Evolutionary conservation across 2,888 invertebrate genomes (phyloP).

Genomic region (Noctua pronuba): DNA sequence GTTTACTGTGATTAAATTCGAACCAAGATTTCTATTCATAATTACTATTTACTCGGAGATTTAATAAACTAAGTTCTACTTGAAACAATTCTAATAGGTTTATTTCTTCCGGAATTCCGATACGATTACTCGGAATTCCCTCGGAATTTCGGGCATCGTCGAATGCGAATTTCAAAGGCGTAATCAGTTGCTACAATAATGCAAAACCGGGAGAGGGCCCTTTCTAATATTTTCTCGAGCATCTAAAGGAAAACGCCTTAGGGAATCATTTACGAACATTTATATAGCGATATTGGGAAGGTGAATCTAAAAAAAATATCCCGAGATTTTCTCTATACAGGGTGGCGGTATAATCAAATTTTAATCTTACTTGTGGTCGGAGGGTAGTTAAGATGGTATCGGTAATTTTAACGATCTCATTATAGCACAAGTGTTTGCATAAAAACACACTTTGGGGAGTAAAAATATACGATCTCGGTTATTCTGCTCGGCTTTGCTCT

Average conservation of each 20-base stretch:
- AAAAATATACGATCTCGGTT: constrained; percentile 20
- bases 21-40: constrained; percentile 11
- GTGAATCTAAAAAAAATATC: constrained; percentile 27
- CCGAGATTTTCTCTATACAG: constrained; percentile 12
- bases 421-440: constrained; percentile 47
- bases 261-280: constrained; percentile 55
- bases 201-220: constrained; percentile 34
- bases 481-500: constrained; percentile 7
- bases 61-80: constrained; percentile 30
- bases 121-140: constrained; percentile 28
- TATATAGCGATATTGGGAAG: constrained; percentile 37
- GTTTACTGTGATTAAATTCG: constrained; percentile 31
- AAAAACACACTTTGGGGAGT: constrained; percentile 34
- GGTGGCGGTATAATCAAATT: constrained; percentile 30
- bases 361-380: constrained; percentile 34
- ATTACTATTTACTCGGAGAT: constrained; percentile 9
- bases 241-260: constrained; percentile 37
- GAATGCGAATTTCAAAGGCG: constrained; percentile 44
- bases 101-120: constrained; percentile 24
- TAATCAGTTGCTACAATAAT: constrained; percentile 53
- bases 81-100: constrained; percentile 22
- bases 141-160: constrained; percentile 24
- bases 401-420: constrained; percentile 51
- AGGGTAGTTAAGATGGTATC: constrained; percentile 36
- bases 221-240: constrained; percentile 47